Evolutionary conservation across 2,113 vertebrate genomes (phyloP).

Genomic region (Sinocyclocheilus anophthalmus): DNA sequence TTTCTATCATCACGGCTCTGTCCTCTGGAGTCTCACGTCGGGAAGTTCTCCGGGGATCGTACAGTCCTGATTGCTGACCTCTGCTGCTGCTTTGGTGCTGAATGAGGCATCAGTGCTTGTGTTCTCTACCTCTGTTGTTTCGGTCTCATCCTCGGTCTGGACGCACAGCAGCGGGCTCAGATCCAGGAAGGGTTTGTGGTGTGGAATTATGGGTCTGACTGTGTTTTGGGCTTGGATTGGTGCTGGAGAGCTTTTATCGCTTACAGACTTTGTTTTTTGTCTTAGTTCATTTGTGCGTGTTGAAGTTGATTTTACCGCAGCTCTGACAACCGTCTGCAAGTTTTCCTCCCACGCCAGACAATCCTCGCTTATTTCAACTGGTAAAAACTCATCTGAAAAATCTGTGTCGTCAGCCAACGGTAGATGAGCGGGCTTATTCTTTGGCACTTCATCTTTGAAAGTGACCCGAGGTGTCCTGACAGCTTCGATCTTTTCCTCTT

Average conservation of each 20-base stretch:
- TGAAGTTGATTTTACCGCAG: not conserved
- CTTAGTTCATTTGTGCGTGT: not conserved
- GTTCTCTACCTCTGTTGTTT: conserved; percentile 39
- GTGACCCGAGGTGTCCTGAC: conserved; percentile 32
- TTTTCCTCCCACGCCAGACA: conserved; percentile 25
- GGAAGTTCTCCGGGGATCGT: not conserved
- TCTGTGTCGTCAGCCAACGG: not conserved
- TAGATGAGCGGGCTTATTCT: not conserved
- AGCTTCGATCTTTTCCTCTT: conserved; percentile 41
- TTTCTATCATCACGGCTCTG: no score
- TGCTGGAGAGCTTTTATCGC: not conserved
- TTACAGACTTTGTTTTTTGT: not conserved
- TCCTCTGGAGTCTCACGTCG: no score
- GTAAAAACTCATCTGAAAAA: conserved; percentile 37
- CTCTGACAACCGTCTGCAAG: conserved; percentile 7
- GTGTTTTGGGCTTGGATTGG: conserved; percentile 61
- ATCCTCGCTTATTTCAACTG: conserved; percentile 37
- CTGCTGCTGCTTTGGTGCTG: no score
- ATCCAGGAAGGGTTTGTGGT: conserved; percentile 65
- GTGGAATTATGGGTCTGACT: conserved; percentile 50
- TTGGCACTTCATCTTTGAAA: conserved; percentile 1
- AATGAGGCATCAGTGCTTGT: not conserved
- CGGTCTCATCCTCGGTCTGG: conserved; percentile 55
- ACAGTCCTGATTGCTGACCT: not conserved
- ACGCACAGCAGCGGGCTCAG: conserved; percentile 69